A percentile compares a stretch with the other conserved stretches of the same genome.
Evolutionary conservation across 2,113 vertebrate genomes (phyloP).

Genomic region (Nanorana parkeri): DNA sequence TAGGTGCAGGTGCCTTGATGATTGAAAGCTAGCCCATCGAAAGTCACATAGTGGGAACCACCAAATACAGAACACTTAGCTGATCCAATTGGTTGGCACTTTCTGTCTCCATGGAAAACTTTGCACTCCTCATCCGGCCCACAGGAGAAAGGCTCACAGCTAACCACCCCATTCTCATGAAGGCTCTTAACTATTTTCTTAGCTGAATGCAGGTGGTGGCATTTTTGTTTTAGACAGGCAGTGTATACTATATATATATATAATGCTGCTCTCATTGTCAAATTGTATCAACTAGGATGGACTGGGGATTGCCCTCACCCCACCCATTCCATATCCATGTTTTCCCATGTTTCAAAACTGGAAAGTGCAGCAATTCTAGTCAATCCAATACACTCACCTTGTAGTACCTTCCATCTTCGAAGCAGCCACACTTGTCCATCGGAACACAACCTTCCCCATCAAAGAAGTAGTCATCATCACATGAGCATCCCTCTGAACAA

Average conservation of each 20-base stretch:
- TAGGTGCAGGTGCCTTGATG: conserved; percentile 75
- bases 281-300: no score
- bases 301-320: no score
- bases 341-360: no score
- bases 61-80: conserved; percentile 67
- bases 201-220: no score
- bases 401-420: conserved; percentile 71
- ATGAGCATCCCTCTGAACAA: conserved; percentile 81
- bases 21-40: conserved; percentile 66
- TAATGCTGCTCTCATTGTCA: no score
- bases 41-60: conserved; percentile 72
- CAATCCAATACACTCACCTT: no score
- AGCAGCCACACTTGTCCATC: conserved; percentile 77
- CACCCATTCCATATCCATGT: no score
- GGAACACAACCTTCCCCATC: conserved; percentile 71
- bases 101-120: conserved; percentile 59
- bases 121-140: conserved; percentile 60
- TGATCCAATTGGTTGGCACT: conserved; percentile 57
- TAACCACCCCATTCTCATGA: conserved; percentile 57
- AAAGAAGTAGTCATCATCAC: conserved; percentile 70
- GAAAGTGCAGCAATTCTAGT: no score
- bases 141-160: conserved; percentile 67
- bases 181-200: no score
- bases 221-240: no score
- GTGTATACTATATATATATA: no score